Evolutionary conservation across 2,113 vertebrate species (phyloP), one percentile per base, ranked within the genome.

Genomic region (Gambusia affinis): DNA sequence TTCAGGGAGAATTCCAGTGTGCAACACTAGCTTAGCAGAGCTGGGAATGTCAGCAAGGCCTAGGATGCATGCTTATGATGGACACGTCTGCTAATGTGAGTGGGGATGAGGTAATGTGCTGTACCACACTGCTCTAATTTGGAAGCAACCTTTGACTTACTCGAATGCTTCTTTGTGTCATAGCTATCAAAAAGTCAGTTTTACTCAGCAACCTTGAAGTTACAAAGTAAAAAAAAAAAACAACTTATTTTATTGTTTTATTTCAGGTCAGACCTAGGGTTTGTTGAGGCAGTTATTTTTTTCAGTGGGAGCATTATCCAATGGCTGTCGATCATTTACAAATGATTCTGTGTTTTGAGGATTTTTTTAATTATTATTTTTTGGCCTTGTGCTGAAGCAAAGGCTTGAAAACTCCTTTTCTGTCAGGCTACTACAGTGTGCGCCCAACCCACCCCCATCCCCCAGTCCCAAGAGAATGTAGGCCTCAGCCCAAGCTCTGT

Each of bases 71-170:
- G 81, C 86, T 76, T 74, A 63, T 91, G 90, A 93, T 81, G 75
- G 88, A 88, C 88, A 86, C 57, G 72, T 91, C 85, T 87, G 88
- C 88, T 87, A 85, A 89, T 86, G 84, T 82, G 81, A 86, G 76
- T 76, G 80, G 66, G 81, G 75, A 84, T 92, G 91, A 87, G 83
- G 89, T 90, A 92, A 91, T 90, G 78, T 81, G 67, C 76, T 74
- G 72, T 65, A 54, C 76, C 72, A 73, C 60, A 35, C 64, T 47
- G 65, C 12, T 88, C 84, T 92, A 93, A 93, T 92, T 89, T 88
- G 63, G 90, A 79, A 71, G 51, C 80, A 81, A 81, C 80, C 62
- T 80, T 73, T 80, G 70, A 72, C 76, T 66, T 73, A 84, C 83
- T 82, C 74, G 88, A 85, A 79, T 60, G 31, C 47, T 83, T 91